phyloP scores from a whole-genome alignment of 2,888 invertebrate genomes.

The Andrena fulva region DNA sequence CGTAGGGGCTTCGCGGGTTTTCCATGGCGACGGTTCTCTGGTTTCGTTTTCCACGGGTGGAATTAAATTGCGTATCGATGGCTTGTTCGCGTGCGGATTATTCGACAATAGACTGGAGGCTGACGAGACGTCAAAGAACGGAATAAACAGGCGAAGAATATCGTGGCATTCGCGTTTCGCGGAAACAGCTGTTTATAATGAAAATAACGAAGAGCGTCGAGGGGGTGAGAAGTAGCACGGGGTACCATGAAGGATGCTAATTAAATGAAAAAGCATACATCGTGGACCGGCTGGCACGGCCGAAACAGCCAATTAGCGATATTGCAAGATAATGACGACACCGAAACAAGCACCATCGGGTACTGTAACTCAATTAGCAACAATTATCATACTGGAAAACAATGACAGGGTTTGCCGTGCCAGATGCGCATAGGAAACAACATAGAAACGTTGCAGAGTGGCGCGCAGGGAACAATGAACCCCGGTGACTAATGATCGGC shows the following conservation, averaged over 20 bases:
- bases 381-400: constrained; percentile 22
- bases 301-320: constrained; percentile 31
- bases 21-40: not conserved
- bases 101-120: too few relatives aligned
- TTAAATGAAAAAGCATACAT: constrained; percentile 25
- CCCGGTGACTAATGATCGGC: not conserved
- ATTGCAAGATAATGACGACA: constrained; percentile 22
- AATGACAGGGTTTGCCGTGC: constrained; percentile 1
- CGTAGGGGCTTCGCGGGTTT: not conserved
- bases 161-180: not conserved
- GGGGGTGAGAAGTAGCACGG: not conserved
- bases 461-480: not conserved
- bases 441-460: not conserved
- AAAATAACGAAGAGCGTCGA: not conserved
- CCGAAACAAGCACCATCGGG: constrained; percentile 14
- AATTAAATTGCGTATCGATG: not conserved
- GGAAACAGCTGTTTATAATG: not conserved
- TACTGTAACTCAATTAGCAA: constrained; percentile 30
- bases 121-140: not conserved
- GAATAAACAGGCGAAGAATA: not conserved
- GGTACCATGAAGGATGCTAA: constrained; percentile 8
- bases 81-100: not conserved
- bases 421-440: not conserved
- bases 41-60: not conserved
- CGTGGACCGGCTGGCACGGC: constrained; percentile 3